Evolutionary conservation across 2,888 invertebrate species (phyloP).

Genomic region (Ectemnius continuus): DNA sequence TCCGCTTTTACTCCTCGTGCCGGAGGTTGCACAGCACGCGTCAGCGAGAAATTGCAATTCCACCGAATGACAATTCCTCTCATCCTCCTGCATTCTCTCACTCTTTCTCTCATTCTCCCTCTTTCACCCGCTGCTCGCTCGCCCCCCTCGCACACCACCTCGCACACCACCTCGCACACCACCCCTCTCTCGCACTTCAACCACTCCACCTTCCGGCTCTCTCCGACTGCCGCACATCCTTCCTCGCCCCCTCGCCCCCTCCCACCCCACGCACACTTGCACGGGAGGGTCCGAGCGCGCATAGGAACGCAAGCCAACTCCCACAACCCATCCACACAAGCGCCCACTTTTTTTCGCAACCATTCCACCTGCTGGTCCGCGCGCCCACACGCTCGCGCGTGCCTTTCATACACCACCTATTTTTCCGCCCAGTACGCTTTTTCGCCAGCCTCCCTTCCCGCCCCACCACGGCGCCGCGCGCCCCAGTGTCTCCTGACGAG

Average conservation of each 20-base stretch:
- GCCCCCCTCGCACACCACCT: constrained; percentile 9
- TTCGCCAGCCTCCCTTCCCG: constrained; percentile 26
- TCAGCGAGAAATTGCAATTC: constrained; percentile 73
- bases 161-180: not conserved
- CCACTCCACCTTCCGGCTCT: not conserved
- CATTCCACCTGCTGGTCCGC: not conserved
- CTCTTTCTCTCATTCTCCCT: constrained; percentile 9
- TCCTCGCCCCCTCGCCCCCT: constrained; percentile 13
- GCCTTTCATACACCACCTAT: constrained; percentile 15
- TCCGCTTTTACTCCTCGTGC: constrained; percentile 65
- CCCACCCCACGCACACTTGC: constrained; percentile 6
- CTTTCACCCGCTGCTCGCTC: constrained; percentile 11
- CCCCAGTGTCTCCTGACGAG: constrained; percentile 13
- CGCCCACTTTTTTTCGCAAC: not conserved
- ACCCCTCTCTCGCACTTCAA: constrained; percentile 10
- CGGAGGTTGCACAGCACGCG: constrained; percentile 62
- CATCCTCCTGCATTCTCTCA: constrained; percentile 35
- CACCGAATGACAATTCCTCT: constrained; percentile 68
- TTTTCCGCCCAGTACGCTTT: constrained; percentile 34
- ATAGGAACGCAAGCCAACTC: too few relatives aligned
- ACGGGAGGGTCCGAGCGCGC: not conserved
- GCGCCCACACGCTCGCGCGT: not conserved
- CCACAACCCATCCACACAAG: not conserved
- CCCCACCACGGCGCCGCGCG: not conserved
- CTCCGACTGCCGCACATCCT: constrained; percentile 26